These are phyloP conservation scores for Saccostrea echinata DNA, from an alignment of 1,140 invertebrate genomes.

Conservation along the genomic window DNA sequence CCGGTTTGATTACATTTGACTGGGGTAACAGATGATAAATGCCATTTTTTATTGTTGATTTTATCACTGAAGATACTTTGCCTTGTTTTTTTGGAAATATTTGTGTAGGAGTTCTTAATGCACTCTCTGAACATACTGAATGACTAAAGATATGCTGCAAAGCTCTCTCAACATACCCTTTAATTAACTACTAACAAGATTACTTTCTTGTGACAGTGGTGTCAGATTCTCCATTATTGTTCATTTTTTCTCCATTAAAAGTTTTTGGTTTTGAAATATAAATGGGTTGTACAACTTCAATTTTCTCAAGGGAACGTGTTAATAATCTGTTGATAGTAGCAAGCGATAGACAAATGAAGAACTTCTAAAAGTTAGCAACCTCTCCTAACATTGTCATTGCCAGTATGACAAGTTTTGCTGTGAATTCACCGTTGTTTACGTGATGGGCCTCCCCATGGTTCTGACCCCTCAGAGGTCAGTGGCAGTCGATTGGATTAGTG, in stretches of 20 bases:
- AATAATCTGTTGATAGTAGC: background rate
- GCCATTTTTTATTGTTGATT: background rate
- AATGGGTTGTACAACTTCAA: background rate
- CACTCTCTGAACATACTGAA: background rate
- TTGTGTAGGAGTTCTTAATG: constrained; percentile 18
- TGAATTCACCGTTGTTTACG: constrained; percentile 9
- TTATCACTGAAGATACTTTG: background rate
- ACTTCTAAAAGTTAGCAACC: background rate
- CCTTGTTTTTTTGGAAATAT: background rate
- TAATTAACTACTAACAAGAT: background rate
- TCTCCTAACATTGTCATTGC: background rate
- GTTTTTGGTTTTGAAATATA: background rate
- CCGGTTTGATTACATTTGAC: background rate
- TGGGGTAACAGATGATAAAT: background rate
- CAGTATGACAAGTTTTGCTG: background rate
- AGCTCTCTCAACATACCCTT: background rate
- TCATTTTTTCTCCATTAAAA: background rate
- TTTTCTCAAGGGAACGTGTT: background rate
- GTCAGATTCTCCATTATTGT: background rate
- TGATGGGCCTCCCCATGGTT: background rate
- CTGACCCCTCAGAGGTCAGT: background rate
- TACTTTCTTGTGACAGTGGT: background rate
- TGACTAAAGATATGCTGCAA: background rate
- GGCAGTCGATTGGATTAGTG: constrained; percentile 27
- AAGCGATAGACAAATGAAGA: background rate